Evolutionary conservation across 1,140 invertebrate genomes (phyloP), one percentile per base, ranked within the genome.

Genomic region (Drosophila eugracilis): DNA sequence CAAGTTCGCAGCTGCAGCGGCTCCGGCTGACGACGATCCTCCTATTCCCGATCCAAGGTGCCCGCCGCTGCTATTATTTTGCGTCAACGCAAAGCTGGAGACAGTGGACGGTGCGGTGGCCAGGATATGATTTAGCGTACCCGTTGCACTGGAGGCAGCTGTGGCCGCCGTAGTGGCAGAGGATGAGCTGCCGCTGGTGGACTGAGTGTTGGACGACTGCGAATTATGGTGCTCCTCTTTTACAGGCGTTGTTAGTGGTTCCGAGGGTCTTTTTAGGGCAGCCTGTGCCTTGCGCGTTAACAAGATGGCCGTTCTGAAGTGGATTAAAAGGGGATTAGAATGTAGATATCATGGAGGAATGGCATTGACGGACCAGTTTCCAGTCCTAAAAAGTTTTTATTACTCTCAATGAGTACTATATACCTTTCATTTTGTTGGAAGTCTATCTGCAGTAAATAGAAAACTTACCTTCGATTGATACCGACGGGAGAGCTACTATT

Each of bases 261-360:
- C 92, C 5, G 89, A 80, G 1, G 92, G 92, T 60, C 92, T 90
- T 50, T 92, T 93, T 6, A 92, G 83, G 15, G 92, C 93, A 55
- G 92, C 92, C 92, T 86, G 94, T 0, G 94, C 94, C 91, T 97
- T 97, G 36, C 96, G 94, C 2, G 96, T 96, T 72, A 97, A 95
- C 4, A 97, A 89, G 32, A 97, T 96, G n/a, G 96, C 95, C 15
- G 96, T 97, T 81, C 96, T 91, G n/a, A 0, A 50, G 7, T 6
- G n/a, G 34, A 26, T 9, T 14, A 28, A 5, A 1, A 14, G 5
- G 9, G 28, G 4, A 21, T 55, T 52, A 42, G 12, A 1, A 0
- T 41, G 15, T 17, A 34, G 39, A 36, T 30, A 30, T 30, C 7
- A 10, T 30, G 28, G 9, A 4, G 1, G n/a, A 14, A 10, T 36